Evolutionary conservation across 2,797 vertebrate genomes (phyloP).

Genomic region (Pteropus rufus): DNA sequence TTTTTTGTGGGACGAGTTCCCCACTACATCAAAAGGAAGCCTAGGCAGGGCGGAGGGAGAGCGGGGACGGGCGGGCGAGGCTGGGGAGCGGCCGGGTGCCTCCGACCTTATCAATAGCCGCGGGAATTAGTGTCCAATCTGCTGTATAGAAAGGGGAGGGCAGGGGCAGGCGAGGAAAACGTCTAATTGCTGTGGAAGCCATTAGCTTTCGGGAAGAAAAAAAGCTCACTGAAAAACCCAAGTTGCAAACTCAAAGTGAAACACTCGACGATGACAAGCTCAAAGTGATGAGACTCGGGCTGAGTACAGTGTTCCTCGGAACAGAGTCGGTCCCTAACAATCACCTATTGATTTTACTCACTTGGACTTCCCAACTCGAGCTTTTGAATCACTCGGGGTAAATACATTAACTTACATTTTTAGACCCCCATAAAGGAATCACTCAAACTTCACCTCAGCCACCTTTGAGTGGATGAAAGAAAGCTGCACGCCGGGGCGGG

Average conservation of each 20-base stretch:
- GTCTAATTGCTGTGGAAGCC: constrained; percentile 52
- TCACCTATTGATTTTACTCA: constrained; percentile 49
- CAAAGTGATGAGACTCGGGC: neutral
- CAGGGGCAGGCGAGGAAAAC: constrained; percentile 47
- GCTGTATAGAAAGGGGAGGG: constrained; percentile 50
- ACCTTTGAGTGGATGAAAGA: constrained; percentile 35
- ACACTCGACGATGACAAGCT: neutral
- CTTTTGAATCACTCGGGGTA: constrained; percentile 29
- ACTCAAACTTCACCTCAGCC: constrained; percentile 22
- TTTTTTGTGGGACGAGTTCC: constrained; percentile 75
- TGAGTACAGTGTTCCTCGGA: neutral
- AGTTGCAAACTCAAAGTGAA: constrained; percentile 53
- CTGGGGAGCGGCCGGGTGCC: constrained; percentile 30
- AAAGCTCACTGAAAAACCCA: constrained; percentile 33
- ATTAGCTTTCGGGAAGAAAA: constrained; percentile 32
- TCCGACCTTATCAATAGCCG: constrained; percentile 66
- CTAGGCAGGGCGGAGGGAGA: neutral
- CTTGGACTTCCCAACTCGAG: constrained; percentile 36
- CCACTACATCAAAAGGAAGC: constrained; percentile 70
- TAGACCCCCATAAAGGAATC: constrained; percentile 49
- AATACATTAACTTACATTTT: neutral
- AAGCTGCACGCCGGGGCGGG: neutral
- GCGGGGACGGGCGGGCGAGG: neutral
- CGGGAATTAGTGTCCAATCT: constrained; percentile 64
- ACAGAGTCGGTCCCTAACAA: neutral